Evolutionary conservation across 1,140 invertebrate genomes (phyloP), one percentile per base, ranked within the genome.

Genomic region (Anagrus nilaparvatae): DNA sequence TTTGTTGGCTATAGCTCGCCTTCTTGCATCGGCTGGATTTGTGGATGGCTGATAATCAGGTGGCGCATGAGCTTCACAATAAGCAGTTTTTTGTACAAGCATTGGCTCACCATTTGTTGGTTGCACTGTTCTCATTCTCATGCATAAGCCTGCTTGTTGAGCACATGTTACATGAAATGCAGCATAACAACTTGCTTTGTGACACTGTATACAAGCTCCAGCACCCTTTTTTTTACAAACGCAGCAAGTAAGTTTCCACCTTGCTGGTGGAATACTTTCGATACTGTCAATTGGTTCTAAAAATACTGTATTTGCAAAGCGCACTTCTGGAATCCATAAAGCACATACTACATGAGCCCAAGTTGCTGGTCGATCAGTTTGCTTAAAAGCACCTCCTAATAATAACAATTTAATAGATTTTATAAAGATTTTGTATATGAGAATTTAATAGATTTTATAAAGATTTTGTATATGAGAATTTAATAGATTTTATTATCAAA

Each of bases 281-380:
- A 98, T 90, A 40, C 90, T 93, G 68, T 98, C 81, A 72, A 99
- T 93, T 4, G 96, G 96, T 66, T 99, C 96, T 36, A 98, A 71
- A 65, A 97, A 98, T 1, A 94, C 89, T 3, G 89, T 93, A 59
- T 97, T 98, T 2, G 93, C 92, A 70, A 98, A 98, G 48, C 91
- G 77, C 3, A 97, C 93, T 79, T 99, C 95, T 4, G 95, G 96
- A 57, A 99, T 96, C 94, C 95, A 99, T 5, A 99, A 69, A 3
- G 94, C 95, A 69, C 96, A 99, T 2, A 98, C 90, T 4, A 99
- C 94, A 70, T 99, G 96, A 16, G 93, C 94, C 96, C 96, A 99
- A 4, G 86, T 82, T 0, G 87, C 81, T 10, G 65, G 55, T 65
- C 89, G 78, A 65, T 97, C 93, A 1, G 95, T 98, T 69, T 98